Evolutionary conservation across 1,140 invertebrate species (phyloP).

Genomic region (Drosophila parabipectinata): DNA sequence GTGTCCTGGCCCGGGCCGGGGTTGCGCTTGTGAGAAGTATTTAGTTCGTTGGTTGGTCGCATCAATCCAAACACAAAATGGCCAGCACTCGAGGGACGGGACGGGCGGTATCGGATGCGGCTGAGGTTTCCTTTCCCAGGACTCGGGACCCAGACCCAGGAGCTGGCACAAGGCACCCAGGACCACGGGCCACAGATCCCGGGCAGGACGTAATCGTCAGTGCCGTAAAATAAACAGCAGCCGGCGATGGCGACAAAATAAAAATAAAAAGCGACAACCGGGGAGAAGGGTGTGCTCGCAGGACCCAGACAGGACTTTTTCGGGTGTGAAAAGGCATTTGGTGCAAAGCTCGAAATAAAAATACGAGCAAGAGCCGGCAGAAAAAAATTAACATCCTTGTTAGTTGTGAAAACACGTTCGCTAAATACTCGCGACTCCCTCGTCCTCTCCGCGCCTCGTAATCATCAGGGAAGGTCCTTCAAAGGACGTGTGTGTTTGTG

Average conservation of each 20-base stretch:
- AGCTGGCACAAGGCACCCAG: not conserved
- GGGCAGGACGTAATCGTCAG: conserved; percentile 69
- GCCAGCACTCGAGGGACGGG: conserved; percentile 54
- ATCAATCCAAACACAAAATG: conserved; percentile 83
- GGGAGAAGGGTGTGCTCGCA: conserved; percentile 13
- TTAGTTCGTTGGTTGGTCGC: conserved; percentile 72
- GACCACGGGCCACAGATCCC: not conserved
- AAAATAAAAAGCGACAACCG: conserved; percentile 69
- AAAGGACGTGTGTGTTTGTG: conserved; percentile 24
- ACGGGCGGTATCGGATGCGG: conserved; percentile 72
- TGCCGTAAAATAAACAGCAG: conserved; percentile 79
- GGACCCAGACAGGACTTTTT: conserved; percentile 47
- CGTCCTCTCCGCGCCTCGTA: conserved; percentile 38
- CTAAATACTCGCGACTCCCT: conserved; percentile 70
- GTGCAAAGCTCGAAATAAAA: conserved; percentile 77
- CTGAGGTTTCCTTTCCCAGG: conserved; percentile 71
- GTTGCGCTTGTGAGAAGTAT: conserved; percentile 72
- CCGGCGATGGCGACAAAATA: conserved; percentile 72
- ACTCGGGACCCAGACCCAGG: not conserved
- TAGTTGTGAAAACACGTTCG: conserved; percentile 82
- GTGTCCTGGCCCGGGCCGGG: conserved; percentile 53
- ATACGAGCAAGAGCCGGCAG: conserved; percentile 54
- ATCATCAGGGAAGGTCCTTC: conserved; percentile 43
- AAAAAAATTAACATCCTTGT: conserved; percentile 82
- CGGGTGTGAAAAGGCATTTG: conserved; percentile 81